Base-by-base conservation (phyloP, 35 echinoderm and acorn worm genomes). In the Heliocidaris tuberculata region DNA sequence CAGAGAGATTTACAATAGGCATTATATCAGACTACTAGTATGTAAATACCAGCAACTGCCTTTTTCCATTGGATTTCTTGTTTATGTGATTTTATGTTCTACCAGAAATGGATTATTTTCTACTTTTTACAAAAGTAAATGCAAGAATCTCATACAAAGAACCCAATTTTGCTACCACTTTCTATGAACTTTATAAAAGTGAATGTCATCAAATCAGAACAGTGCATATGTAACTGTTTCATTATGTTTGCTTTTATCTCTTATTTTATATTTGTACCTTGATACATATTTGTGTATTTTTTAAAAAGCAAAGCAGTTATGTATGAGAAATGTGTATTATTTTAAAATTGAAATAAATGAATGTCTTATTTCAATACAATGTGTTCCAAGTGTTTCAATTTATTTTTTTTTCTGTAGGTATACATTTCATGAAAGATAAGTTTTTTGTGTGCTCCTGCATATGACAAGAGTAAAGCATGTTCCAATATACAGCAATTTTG, bases 311-410 rank as follows among this genome's bases (percentile, higher is more conserved):
- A 93, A 93, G 91, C 91, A 93, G 91, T 93, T 59, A 52, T 93
- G 91, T 93, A 93, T 59, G 48, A 89, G 87, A 89, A 89, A 89
- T 89, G 91, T 59, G 48, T 93, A 93, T 93, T 93, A 93, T 59
- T 93, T 89, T 89, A 89, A 89, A 59, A 93, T 93, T 93, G 91
- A 93, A 93, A 93, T 93, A 93, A 93, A 93, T 93, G 50, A 32
- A 86, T n/a, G 32, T 89, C 47, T 89, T 47, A 89, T 89, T 89
- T 89, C 87, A 89, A 89, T 89, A 47, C 19, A 89, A 7, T 78
- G 65, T 78, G 27, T 27, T 78, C 27, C 27, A 24, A 7, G 65
- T 78, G 17, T 78, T 78, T 78, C 27, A 27, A 78, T 78, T 78
- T n/a, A 78, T 78, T 78, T 78, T 19, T 16, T n/a, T 42, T 42